phyloP scores from a whole-genome alignment of 1,140 invertebrate genomes.

The Halesus radiatus region DNA sequence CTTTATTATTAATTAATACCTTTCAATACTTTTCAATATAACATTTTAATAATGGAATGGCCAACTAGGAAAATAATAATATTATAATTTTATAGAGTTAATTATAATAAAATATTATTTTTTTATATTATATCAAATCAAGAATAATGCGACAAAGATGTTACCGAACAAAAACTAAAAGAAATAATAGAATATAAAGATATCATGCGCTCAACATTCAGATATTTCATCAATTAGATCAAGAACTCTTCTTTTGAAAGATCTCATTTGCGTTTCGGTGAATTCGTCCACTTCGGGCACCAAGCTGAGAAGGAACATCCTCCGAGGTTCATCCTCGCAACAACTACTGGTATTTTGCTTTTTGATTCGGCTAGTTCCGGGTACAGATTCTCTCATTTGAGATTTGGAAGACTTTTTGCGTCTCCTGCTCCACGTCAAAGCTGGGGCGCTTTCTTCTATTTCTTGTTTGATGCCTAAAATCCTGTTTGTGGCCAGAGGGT shows the following conservation, averaged over 20 bases:
- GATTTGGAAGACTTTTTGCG: not conserved
- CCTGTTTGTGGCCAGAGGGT: not conserved
- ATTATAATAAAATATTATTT: too few species aligned
- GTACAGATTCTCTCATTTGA: not conserved
- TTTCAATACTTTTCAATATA: too few species aligned
- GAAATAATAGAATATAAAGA: not conserved
- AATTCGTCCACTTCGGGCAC: not conserved
- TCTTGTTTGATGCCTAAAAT: not conserved
- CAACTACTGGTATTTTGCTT: not conserved
- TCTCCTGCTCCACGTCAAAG: not conserved
- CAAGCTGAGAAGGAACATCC: constrained; percentile 6
- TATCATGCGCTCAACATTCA: not conserved
- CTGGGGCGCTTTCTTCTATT: not conserved
- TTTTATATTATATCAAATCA: not conserved
- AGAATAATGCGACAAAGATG: not conserved
- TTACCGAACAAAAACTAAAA: not conserved
- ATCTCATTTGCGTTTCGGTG: constrained; percentile 3
- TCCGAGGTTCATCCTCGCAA: not conserved
- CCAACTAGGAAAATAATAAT: too few species aligned
- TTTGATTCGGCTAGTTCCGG: not conserved
- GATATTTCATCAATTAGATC: constrained; percentile 5
- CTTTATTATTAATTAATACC: too few species aligned
- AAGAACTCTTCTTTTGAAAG: constrained; percentile 9
- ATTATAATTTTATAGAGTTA: too few species aligned
- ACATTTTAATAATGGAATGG: too few species aligned